Evolutionary conservation across 2,888 invertebrate species (phyloP), one percentile per base, ranked within the genome.

Genomic region (Agonopterix heracliana): DNA sequence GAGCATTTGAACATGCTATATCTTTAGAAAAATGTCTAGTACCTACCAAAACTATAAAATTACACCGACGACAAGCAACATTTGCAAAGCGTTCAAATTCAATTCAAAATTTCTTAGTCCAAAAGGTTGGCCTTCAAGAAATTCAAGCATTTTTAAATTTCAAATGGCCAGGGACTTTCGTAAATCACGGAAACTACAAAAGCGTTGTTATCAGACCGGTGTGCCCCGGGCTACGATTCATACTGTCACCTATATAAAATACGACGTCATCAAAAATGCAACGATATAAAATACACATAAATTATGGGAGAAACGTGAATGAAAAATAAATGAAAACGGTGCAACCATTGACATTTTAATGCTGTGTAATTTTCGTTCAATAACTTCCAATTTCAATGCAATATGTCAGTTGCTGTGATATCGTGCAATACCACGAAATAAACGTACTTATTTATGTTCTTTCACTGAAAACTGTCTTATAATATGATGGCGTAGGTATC

Each of bases 251-350:
- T 63, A 65, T 66, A 67, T 71, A 69, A 69, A 73, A 68, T 72
- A 70, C 60, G 54, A 57, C 59, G 63, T 70, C 72, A 74, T 75
- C 73, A 74, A 74, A 74, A 70, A 73, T 72, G 68, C 71, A 74
- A 61, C 66, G 65, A 66, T 67, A 67, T 66, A 61, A 60, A 62
- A 56, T 66, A 70, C 68, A 70, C 68, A 73, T 71, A 68, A 71
- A 68, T 71, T 68, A 70, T 64, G 51, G 52, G 57, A 54, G 26
- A 5, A 43, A 57, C 53, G 55, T 54, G 61, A 61, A 63, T 65
- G 64, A 55, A 67, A 66, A 64, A 69, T 70, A 69, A 68, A 70
- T 70, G 65, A 56, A 49, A 47, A 52, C 50, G 50, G 43, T 56
- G 54, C 56, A 54, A 47, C 48, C 48, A 51, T 49, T 52, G 56